Conservation (phyloP, 2,797 vertebrate species). For the Brotogeris chrysoptera region DNA sequence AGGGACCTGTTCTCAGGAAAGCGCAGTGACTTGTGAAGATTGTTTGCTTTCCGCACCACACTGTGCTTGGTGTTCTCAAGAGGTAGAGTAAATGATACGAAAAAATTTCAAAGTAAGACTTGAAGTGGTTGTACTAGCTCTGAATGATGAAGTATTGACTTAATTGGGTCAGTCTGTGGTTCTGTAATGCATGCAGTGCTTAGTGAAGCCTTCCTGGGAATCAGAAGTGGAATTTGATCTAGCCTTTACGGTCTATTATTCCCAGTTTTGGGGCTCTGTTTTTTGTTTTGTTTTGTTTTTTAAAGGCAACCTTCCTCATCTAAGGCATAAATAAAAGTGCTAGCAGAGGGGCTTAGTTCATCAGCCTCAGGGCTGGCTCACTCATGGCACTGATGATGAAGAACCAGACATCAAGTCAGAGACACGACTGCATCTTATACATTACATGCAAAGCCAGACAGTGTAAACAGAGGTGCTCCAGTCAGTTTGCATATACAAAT, state of each 20-base stretch:
- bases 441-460: background rate
- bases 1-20: slow-evolving; percentile 86
- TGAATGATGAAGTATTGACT: slow-evolving; percentile 31
- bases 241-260: background rate
- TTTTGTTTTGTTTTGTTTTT: background rate
- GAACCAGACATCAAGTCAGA: background rate
- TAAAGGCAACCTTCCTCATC: background rate
- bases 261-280: background rate
- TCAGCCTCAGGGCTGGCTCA: background rate
- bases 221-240: background rate
- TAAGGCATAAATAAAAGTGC: background rate
- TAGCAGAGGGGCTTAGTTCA: background rate
- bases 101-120: slow-evolving; percentile 23
- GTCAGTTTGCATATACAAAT: background rate
- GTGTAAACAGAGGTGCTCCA: background rate
- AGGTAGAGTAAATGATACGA: slow-evolving; percentile 81
- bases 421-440: background rate
- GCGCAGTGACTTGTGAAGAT: slow-evolving; percentile 85
- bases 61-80: slow-evolving; percentile 94
- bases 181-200: background rate
- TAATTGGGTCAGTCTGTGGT: background rate
- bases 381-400: background rate
- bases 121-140: slow-evolving; percentile 44
- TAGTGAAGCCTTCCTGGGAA: slow-evolving; percentile 18
- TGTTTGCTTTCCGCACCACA: slow-evolving; percentile 89